Evolutionary conservation across 2,797 vertebrate genomes (phyloP), one percentile per base, ranked within the genome.

Genomic region (Melopsittacus undulatus): DNA sequence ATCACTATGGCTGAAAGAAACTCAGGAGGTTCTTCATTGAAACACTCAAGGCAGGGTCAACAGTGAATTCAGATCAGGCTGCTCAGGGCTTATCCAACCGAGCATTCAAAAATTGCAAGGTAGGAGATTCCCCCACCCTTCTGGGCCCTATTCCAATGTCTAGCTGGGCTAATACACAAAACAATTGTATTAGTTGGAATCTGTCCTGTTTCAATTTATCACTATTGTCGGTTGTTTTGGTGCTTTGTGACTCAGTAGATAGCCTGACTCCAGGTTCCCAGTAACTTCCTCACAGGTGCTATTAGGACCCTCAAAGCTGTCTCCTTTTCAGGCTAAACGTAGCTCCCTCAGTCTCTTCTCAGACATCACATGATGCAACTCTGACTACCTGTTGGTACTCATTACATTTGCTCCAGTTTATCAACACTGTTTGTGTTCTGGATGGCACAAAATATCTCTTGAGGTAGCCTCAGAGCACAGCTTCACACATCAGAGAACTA

Each of bases 221-320:
- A 61, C 59, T 57, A 20, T 0, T 22, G 27, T 38, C 56, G 54
- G 10, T 11, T 43, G 9, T 49, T 29, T 46, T 51, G 48, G 63
- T 45, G 23, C 52, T 40, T 19, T 67, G 34, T 49, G 9, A 74
- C 46, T 73, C 46, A 36, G 19, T 26, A 69, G 81, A 49, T 2
- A 69, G 30, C n/a, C 36, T 45, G 32, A 54, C 40, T 29, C 9
- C 8, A 17, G 3, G 8, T 20, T 62, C 34, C 76, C 61, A 49
- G 26, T 34, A 74, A 74, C 13, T 13, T 38, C 62, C 51, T 57
- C 36, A 27, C 1, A 36, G 36, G 18, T 74, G 27, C 30, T 38
- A 13, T 0, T 0, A 86, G 24, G 21, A 29, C 2, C 7, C 21
- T 38, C 13, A 38, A 69, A 67, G 23, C 20, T 20, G 30, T 16